Conservation (phyloP, 1,140 invertebrate genomes). For the Ceratina japonica region DNA sequence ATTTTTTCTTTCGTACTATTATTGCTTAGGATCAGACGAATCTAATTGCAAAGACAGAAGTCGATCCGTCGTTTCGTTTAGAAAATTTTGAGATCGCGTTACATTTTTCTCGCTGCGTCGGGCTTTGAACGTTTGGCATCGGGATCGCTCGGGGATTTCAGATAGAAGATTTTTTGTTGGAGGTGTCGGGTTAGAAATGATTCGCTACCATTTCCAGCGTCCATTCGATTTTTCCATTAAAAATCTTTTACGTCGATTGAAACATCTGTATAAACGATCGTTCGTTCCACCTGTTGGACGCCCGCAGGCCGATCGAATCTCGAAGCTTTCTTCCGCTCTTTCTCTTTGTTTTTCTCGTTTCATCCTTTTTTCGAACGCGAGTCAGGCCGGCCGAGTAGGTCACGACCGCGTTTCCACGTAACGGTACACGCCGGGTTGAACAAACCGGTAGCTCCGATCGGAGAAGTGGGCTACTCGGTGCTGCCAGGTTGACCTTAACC, state of each 20-base stretch:
- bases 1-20: conserved; percentile 27
- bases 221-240: neutral
- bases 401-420: conserved; percentile 73
- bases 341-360: neutral
- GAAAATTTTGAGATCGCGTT: neutral
- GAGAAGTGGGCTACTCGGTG: conserved; percentile 77
- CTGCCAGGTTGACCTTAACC: conserved; percentile 70
- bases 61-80: neutral
- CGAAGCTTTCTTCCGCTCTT: neutral
- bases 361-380: neutral
- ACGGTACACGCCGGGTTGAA: conserved; percentile 73
- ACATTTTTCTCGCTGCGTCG: no score
- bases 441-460: conserved; percentile 65
- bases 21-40: fast-evolving
- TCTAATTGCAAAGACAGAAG: no score
- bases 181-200: conserved; percentile 65
- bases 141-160: neutral
- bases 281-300: neutral
- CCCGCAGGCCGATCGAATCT: neutral
- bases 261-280: no score
- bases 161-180: conserved; percentile 48
- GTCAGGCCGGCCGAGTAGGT: conserved; percentile 64
- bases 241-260: neutral
- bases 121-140: no score
- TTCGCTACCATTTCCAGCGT: conserved; percentile 52